These are phyloP conservation scores for Drosophila vallismaia DNA, from an alignment of 2,888 invertebrate species.

Conservation along the genomic window DNA sequence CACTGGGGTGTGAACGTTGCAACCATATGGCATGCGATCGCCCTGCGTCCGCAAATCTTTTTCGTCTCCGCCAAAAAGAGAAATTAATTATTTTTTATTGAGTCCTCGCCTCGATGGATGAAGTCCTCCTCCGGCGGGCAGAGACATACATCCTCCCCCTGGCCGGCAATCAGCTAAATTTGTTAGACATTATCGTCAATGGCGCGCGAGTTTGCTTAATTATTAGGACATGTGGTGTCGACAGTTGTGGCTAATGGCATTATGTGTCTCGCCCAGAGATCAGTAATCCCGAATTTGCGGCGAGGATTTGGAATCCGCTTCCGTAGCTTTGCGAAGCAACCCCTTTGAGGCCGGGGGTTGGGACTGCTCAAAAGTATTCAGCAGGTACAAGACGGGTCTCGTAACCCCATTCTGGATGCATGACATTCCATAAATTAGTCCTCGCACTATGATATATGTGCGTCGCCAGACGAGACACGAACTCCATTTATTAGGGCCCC, in stretches of 20 bases:
- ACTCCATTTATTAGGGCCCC: conserved; percentile 17
- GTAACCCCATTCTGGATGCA: conserved; percentile 43
- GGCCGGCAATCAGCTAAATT: conserved; percentile 66
- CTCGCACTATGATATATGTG: conserved; percentile 33
- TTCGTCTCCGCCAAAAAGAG: conserved; percentile 62
- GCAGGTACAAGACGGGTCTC: conserved; percentile 18
- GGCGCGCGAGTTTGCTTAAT: conserved; percentile 59
- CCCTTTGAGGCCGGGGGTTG: conserved; percentile 11
- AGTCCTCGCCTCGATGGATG: conserved; percentile 52
- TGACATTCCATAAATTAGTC: conserved; percentile 48
- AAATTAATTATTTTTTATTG: conserved; percentile 77
- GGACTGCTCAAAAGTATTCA: conserved; percentile 13
- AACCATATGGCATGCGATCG: conserved; percentile 53
- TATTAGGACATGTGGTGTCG: conserved; percentile 75
- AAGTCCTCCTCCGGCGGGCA: background rate
- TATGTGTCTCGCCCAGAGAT: conserved; percentile 34
- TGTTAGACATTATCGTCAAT: conserved; percentile 68
- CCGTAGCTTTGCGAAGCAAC: conserved; percentile 6
- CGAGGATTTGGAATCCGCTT: conserved; percentile 49
- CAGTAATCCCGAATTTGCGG: conserved; percentile 68
- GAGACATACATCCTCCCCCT: background rate
- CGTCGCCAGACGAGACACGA: conserved; percentile 26
- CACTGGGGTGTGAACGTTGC: conserved; percentile 56
- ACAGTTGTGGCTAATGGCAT: conserved; percentile 76
- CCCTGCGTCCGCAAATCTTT: conserved; percentile 31